A percentile compares a stretch with the other conserved stretches of the same genome.
Evolutionary conservation across 1,140 invertebrate species (phyloP).

Genomic region (Meteorus sp.): DNA sequence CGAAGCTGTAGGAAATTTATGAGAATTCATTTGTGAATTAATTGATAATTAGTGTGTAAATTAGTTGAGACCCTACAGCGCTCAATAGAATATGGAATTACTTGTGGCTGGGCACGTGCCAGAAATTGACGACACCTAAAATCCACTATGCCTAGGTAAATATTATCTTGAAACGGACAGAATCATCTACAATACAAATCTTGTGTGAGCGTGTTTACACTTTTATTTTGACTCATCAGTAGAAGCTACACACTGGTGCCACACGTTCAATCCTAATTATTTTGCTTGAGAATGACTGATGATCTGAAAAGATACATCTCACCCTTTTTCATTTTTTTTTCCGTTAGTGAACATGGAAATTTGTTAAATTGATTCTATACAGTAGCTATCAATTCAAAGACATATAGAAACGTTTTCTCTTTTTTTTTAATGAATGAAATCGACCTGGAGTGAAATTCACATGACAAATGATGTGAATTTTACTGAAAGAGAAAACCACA

Average conservation of each 20-base stretch:
- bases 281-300: neutral
- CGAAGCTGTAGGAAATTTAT: neutral
- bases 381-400: too few species aligned
- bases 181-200: neutral
- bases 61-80: neutral
- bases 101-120: conserved; percentile 27
- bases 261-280: too few species aligned
- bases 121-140: conserved; percentile 21
- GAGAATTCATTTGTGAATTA: neutral
- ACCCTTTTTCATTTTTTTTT: too few species aligned
- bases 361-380: too few species aligned
- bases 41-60: conserved; percentile 5
- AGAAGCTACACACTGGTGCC: neutral
- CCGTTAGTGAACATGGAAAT: too few species aligned
- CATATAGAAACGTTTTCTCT: too few species aligned
- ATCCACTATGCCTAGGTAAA: conserved; percentile 3
- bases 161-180: conserved; percentile 8
- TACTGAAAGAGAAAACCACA: too few species aligned
- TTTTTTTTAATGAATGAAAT: too few species aligned
- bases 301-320: too few species aligned
- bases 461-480: too few species aligned
- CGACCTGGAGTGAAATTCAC: too few species aligned
- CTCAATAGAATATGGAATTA: conserved; percentile 30
- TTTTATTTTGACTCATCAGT: neutral
- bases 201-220: neutral